Conservation (phyloP, 2,113 vertebrate species). For the Columba livia region DNA sequence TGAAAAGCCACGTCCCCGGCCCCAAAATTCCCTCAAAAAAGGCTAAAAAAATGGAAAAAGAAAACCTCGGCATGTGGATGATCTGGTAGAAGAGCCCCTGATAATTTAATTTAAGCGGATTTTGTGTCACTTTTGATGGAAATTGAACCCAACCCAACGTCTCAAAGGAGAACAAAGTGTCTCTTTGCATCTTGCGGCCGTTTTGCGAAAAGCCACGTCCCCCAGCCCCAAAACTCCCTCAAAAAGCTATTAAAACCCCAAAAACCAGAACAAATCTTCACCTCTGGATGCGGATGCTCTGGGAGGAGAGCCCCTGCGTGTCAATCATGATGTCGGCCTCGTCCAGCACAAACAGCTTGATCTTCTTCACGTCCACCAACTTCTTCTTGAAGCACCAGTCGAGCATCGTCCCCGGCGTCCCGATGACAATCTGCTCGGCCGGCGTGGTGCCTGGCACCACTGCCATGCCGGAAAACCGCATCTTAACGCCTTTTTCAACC, state of each 20-base stretch:
- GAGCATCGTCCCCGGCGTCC: conserved; percentile 74
- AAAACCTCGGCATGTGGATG: conserved; percentile 75
- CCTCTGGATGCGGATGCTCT: conserved; percentile 80
- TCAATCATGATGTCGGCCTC: conserved; percentile 81
- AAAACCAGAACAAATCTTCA: background rate
- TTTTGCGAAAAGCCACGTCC: no score
- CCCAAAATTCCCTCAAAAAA: no score
- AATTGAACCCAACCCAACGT: no score
- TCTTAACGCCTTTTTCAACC: no score
- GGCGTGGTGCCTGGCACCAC: background rate
- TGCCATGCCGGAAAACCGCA: no score
- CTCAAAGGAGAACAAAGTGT: no score
- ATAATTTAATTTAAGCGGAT: no score
- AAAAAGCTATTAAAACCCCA: no score
- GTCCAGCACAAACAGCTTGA: conserved; percentile 76
- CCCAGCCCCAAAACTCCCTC: no score
- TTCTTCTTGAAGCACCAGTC: conserved; percentile 80
- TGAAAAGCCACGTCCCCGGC: no score
- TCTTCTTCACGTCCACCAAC: conserved; percentile 58
- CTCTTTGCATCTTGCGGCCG: no score
- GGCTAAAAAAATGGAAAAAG: background rate
- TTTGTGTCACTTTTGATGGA: no score
- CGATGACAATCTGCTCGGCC: conserved; percentile 76
- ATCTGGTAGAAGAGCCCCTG: conserved; percentile 78
- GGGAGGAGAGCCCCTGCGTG: conserved; percentile 71